Evolutionary conservation across 2,888 invertebrate species (phyloP), one percentile per base, ranked within the genome.

Genomic region (Myopa tessellatipennis): DNA sequence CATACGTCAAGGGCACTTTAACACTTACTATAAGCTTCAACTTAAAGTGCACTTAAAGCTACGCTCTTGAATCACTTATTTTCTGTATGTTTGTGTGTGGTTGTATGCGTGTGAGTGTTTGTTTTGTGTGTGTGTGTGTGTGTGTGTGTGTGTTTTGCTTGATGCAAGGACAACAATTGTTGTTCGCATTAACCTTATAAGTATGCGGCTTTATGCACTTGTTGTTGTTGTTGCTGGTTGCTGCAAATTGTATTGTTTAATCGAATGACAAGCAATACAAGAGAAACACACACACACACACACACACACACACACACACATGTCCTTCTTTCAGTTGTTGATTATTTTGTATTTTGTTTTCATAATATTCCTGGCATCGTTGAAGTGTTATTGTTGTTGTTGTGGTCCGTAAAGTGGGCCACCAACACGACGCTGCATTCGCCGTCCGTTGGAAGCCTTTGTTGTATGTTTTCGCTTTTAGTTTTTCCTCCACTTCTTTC

Each of bases 201-300:
- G 36, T n/a, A 26, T n/a, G 38, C 8, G n/a, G 18, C 40, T 67
- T 40, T 40, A 36, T 36, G 67, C 67, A 63, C 10, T 26, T 38
- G 38, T 16, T 18, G 40, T 26, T 26, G 26, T 26, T 26, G 18
- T 40, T 67, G 36, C 2, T 63, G 40, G n/a, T 67, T 67, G 67
- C 36, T n/a, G 36, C 40, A 67, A 16, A 38, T 65, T 38, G 34
- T 34, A 65, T 38, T 65, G 38, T 38, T 36, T 65, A 65, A 67
- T 67, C 40, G 67, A 67, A 67, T n/a, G 67, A 36, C 67, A 67
- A 67, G 40, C 67, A 36, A 67, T 40, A n/a, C 40, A 40, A 67
- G 67, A 36, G 8, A 40, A 36, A 40, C 40, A 16, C n/a, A 67
- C n/a, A 67, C 6, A 12, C 65, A 65, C 65, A 38, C 38, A 38